phyloP scores from a whole-genome alignment of 2,797 vertebrate genomes.

The Odontamblyopus rebecca region DNA sequence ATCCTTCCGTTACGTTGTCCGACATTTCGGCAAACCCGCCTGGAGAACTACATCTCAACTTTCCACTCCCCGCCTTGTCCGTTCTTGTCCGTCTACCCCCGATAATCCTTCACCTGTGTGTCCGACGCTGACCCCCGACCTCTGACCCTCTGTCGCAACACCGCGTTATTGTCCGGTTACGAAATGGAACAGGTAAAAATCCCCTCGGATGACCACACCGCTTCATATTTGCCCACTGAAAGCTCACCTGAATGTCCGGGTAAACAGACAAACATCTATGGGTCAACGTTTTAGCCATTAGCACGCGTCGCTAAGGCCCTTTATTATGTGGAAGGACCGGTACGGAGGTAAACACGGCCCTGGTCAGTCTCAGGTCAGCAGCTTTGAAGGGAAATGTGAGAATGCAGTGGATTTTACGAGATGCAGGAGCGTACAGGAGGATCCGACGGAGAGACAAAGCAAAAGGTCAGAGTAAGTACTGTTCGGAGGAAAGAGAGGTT shows the following conservation, averaged over 20 bases:
- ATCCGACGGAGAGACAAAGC: not conserved
- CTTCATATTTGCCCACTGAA: constrained; percentile 73
- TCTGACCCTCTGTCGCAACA: constrained; percentile 1
- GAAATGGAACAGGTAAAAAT: constrained; percentile 54
- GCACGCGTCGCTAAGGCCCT: constrained; percentile 62
- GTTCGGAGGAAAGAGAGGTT: too few relatives aligned
- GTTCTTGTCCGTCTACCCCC: not conserved
- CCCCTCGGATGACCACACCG: constrained; percentile 68
- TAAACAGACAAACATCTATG: constrained; percentile 74
- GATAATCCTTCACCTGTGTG: constrained; percentile 13
- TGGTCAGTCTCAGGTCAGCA: constrained; percentile 52
- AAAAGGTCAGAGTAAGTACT: too few relatives aligned
- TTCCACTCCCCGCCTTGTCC: not conserved
- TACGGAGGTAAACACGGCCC: constrained; percentile 48
- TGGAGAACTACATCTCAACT: not conserved
- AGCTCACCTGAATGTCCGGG: constrained; percentile 69
- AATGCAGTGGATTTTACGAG: not conserved
- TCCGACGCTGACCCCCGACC: not conserved
- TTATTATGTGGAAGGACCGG: constrained; percentile 43
- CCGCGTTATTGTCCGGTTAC: constrained; percentile 20
- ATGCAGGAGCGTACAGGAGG: not conserved
- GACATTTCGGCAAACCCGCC: not conserved
- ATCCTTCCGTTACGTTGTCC: too few relatives aligned
- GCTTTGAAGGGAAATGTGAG: constrained; percentile 12
- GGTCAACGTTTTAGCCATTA: constrained; percentile 82